Evolutionary conservation across 53 echinoderm and acorn worm genomes (phyloP).

Genomic region (Glandiceps talaboti): DNA sequence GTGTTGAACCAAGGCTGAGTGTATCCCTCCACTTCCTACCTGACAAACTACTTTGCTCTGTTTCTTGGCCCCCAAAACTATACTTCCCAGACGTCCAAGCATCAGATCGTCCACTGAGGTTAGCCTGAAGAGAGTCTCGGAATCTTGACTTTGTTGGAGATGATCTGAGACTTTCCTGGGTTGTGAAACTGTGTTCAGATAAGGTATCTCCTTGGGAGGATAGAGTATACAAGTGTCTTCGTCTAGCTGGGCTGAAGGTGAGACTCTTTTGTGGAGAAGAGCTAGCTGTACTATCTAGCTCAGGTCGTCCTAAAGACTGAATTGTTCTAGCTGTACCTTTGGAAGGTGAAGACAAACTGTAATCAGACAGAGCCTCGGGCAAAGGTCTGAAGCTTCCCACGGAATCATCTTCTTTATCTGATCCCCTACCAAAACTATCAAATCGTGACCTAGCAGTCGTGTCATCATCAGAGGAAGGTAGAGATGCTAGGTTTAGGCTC

Average conservation of each 20-base stretch:
- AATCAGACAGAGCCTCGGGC: background rate
- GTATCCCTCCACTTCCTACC: background rate
- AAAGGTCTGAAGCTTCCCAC: background rate
- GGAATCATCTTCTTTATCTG: background rate
- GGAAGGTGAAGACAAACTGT: background rate
- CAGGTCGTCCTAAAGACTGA: background rate
- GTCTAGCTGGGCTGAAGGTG: background rate
- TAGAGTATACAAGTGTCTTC: background rate
- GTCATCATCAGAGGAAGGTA: background rate
- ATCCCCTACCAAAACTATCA: background rate
- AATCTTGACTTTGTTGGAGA: background rate
- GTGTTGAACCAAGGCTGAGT: background rate
- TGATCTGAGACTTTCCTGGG: background rate
- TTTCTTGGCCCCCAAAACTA: background rate
- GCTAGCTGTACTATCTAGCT: background rate
- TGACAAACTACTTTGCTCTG: background rate
- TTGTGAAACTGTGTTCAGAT: background rate
- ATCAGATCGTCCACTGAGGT: too few species aligned
- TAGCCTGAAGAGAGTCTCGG: background rate
- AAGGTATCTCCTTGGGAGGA: background rate
- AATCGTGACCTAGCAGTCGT: background rate
- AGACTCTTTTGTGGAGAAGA: background rate
- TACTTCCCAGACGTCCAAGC: background rate
- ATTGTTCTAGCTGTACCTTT: background rate
- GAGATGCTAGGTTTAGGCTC: background rate